Conservation (phyloP, 2,797 vertebrate species). For the Paguma larvata region DNA sequence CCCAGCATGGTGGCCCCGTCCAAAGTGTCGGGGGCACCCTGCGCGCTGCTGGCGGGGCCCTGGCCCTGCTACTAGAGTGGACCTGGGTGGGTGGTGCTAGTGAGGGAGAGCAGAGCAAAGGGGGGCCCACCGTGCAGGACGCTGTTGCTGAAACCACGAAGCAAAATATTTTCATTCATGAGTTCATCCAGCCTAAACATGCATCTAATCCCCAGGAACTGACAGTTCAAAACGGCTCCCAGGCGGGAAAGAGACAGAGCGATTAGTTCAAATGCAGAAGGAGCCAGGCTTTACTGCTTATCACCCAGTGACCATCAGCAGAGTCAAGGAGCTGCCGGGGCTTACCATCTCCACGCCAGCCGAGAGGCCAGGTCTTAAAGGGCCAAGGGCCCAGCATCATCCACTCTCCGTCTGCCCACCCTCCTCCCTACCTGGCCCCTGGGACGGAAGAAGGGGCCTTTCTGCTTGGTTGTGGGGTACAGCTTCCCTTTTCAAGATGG, state of each 20-base stretch:
- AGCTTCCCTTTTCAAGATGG: neutral
- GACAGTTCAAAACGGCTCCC: conserved; percentile 91
- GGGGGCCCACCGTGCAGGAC: conserved; percentile 48
- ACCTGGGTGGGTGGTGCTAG: conserved; percentile 30
- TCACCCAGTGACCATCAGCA: conserved; percentile 90
- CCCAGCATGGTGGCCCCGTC: conserved; percentile 81
- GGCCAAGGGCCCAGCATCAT: conserved; percentile 56
- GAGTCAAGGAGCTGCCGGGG: conserved; percentile 69
- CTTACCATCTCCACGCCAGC: conserved; percentile 73
- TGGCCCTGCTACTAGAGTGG: conserved; percentile 76
- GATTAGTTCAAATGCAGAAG: conserved; percentile 93
- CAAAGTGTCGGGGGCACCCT: conserved; percentile 82
- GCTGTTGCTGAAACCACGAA: conserved; percentile 89
- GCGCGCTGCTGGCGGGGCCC: conserved; percentile 82
- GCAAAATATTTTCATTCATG: conserved; percentile 94
- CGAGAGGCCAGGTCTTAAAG: conserved; percentile 63
- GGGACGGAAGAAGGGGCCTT: neutral
- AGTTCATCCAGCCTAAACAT: conserved; percentile 96
- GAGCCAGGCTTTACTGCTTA: conserved; percentile 92
- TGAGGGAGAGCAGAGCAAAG: neutral
- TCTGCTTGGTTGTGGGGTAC: neutral
- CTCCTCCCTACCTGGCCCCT: neutral
- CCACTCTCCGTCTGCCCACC: neutral
- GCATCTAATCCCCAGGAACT: conserved; percentile 94
- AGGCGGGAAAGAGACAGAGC: conserved; percentile 90